Percentiles rank a stretch among this genome's conserved stretches.
Evolutionary conservation across 2,113 vertebrate species (phyloP).

Genomic region (Rhinichthys klamathensis): DNA sequence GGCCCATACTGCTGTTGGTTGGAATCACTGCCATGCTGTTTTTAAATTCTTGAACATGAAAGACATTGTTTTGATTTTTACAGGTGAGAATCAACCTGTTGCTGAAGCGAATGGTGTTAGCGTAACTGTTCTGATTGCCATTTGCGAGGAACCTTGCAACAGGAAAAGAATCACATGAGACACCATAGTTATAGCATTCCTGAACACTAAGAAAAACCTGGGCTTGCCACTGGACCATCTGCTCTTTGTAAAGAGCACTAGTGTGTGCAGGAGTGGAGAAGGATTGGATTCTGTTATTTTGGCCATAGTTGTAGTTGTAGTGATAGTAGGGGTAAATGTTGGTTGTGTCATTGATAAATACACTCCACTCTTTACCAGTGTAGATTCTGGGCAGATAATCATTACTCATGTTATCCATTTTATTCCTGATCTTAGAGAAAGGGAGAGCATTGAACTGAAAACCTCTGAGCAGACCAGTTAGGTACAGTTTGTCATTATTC

Average conservation of each 20-base stretch:
- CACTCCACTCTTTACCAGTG: slow-evolving; percentile 52
- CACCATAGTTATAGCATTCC: slow-evolving; percentile 62
- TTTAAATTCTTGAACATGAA: slow-evolving; percentile 70
- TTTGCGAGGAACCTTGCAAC: slow-evolving; percentile 9
- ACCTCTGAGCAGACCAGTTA: slow-evolving; percentile 65
- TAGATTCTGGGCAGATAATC: slow-evolving; percentile 73
- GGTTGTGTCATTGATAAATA: neutral
- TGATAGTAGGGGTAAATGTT: neutral
- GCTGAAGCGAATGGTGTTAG: slow-evolving; percentile 60
- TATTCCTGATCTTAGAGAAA: slow-evolving; percentile 56
- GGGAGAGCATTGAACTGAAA: slow-evolving; percentile 76
- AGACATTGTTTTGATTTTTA: slow-evolving; percentile 60
- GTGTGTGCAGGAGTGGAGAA: slow-evolving; percentile 70
- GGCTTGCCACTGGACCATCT: slow-evolving; percentile 57
- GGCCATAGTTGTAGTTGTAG: neutral
- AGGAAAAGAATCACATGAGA: slow-evolving; percentile 61
- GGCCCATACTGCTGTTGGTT: slow-evolving; percentile 53
- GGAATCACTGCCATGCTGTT: slow-evolving; percentile 50
- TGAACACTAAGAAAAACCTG: slow-evolving; percentile 44
- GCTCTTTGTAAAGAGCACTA: slow-evolving; percentile 69
- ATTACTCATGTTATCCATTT: slow-evolving; percentile 56
- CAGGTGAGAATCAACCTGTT: slow-evolving; percentile 74
- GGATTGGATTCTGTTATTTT: neutral
- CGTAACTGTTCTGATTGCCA: rapidly evolving
- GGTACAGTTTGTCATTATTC: slow-evolving; percentile 60